A percentile compares a stretch with the other conserved stretches of the same genome.
These are phyloP conservation scores for Thamnaconus septentrionalis DNA, from an alignment of 2,113 vertebrate genomes.

Conservation along the genomic window DNA sequence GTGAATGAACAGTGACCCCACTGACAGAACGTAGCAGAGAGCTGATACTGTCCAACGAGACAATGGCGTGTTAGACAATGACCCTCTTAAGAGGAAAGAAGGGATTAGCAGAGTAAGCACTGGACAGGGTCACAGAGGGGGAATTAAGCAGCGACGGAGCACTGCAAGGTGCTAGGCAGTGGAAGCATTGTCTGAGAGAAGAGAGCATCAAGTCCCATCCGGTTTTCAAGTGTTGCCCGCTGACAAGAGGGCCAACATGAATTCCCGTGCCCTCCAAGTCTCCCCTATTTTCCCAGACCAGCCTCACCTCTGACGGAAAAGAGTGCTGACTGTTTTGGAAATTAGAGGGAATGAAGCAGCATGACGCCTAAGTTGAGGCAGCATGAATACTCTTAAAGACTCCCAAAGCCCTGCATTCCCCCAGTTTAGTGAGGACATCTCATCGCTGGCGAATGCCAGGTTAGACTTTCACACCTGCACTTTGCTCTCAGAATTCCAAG, in stretches of 20 bases:
- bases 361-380: slow-evolving; percentile 55
- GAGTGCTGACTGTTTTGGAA: slow-evolving; percentile 58
- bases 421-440: slow-evolving; percentile 53
- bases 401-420: slow-evolving; percentile 64
- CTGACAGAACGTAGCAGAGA: not conserved
- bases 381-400: slow-evolving; percentile 53
- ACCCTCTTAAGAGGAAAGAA: slow-evolving; percentile 40
- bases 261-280: slow-evolving; percentile 10
- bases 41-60: slow-evolving; percentile 7
- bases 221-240: slow-evolving; percentile 3
- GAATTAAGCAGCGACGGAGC: slow-evolving; percentile 35
- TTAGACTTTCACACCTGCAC: slow-evolving; percentile 13
- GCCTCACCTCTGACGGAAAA: slow-evolving; percentile 35
- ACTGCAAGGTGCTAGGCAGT: slow-evolving; percentile 26
- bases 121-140: slow-evolving; percentile 34
- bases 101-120: slow-evolving; percentile 59
- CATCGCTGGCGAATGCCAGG: slow-evolving; percentile 37
- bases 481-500: slow-evolving; percentile 27
- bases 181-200: not conserved
- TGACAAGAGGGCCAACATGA: slow-evolving; percentile 3
- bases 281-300: slow-evolving; percentile 5
- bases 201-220: not conserved
- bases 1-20: not conserved
- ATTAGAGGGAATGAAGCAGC: slow-evolving; percentile 54
- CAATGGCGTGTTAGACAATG: slow-evolving; percentile 32